Conservation (phyloP, 2,888 invertebrate species). For the Caenorhabditis sinica region DNA sequence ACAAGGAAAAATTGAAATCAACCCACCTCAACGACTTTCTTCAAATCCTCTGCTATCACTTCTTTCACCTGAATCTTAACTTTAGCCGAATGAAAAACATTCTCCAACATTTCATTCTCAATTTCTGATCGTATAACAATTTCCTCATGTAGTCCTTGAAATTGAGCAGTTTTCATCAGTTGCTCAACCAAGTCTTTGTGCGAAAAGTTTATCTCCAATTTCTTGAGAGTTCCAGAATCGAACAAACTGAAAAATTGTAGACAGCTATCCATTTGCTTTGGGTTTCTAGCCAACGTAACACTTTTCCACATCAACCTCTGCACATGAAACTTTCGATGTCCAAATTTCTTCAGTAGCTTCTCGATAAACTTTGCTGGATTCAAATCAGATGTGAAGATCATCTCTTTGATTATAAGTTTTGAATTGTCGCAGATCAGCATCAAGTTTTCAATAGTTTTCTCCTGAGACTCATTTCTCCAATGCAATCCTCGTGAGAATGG, state of each 20-base stretch:
- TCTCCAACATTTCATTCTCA: neutral
- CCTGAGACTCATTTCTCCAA: slow-evolving; percentile 1
- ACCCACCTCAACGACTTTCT: neutral
- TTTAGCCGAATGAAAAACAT: neutral
- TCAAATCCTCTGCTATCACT: slow-evolving; percentile 1
- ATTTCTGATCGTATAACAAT: slow-evolving; percentile 16
- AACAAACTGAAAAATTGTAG: slow-evolving; percentile 2
- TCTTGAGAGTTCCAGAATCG: neutral
- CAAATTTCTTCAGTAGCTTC: neutral
- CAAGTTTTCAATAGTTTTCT: neutral
- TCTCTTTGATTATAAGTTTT: neutral
- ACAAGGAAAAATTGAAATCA: too few species aligned
- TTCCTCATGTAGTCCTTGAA: neutral
- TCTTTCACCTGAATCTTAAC: slow-evolving; percentile 1
- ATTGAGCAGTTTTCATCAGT: slow-evolving; percentile 5
- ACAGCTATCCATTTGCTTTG: neutral
- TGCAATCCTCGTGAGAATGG: neutral
- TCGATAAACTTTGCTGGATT: slow-evolving; percentile 10
- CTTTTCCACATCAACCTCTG: neutral
- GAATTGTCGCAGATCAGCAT: neutral
- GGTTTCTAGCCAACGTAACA: neutral
- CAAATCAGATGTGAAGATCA: slow-evolving; percentile 1
- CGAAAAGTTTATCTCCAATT: slow-evolving; percentile 11
- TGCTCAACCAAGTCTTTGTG: neutral
- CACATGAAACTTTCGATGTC: neutral